Evolutionary conservation across 2,113 vertebrate genomes (phyloP), one percentile per base, ranked within the genome.

Genomic region (Hippocampus barbouri): DNA sequence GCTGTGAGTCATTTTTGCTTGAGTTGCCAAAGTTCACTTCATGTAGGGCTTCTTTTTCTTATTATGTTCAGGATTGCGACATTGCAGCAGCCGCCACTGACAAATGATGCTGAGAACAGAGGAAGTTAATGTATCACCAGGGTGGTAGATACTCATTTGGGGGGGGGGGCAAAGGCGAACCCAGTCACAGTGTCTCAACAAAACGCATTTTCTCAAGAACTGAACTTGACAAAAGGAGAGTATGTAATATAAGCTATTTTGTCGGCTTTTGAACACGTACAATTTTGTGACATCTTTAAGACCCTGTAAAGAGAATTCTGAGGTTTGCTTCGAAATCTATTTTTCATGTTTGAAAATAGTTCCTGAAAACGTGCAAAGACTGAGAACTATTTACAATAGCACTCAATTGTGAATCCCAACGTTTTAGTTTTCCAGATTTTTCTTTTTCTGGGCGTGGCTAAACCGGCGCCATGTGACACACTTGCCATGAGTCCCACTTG

Each of bases 1-100:
- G 49, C 47, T 76, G 49, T 41, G 79, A 76, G 59, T 70, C 68
- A 47, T 72, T 78, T 76, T 73, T 63, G 34, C 71, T 73, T 14
- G n/a, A 20, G 30, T 64, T 25, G 56, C 43, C 21, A 70, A 68
- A 27, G 54, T 43, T 70, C 54, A 21, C 56, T 21, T 30, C 56
- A 47, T 7, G 21, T 20, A 74, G 45, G 27, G 15, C 27, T 34
- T 61, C 27, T 30, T 34, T 34, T 18, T 34, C 59, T 23, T 23
- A 30, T 61, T 61, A 61, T 8, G 27, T 34, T 34, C 16, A 18
- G 5, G 23, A 59, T 59, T 25, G 25, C 25, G 56, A 57, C 56
- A 2, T 57, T 57, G 56, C 56, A 57, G 56, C 23, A 27, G 25
- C 25, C 1, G 25, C 56, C 10, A n/a, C 20, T 59, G 56, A 56